phyloP scores from a whole-genome alignment of 1,140 invertebrate species.

The Zophobas atratus region DNA sequence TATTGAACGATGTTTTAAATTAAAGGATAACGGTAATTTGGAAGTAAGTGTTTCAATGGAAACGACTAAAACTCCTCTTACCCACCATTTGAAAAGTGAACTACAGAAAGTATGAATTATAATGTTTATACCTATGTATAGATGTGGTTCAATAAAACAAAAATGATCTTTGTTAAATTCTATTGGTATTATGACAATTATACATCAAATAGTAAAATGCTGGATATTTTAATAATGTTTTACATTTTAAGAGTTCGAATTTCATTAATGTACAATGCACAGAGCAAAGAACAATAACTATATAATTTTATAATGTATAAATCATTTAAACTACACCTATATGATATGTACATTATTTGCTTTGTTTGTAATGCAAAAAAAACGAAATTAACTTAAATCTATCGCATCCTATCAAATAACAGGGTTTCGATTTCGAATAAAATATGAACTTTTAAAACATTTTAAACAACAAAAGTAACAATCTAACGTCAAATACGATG shows the following conservation, averaged over 20 bases:
- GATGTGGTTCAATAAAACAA: not conserved
- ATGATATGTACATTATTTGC: not conserved
- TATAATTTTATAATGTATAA: not conserved
- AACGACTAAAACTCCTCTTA: not conserved
- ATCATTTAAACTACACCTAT: not conserved
- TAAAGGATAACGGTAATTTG: not conserved
- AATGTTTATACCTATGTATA: no score
- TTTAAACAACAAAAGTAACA: constrained; percentile 75
- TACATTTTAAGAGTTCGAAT: no score
- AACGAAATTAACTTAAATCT: constrained; percentile 61
- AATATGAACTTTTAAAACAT: constrained; percentile 68
- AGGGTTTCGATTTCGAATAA: constrained; percentile 57
- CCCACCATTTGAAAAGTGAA: not conserved
- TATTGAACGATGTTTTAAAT: not conserved
- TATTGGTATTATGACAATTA: no score
- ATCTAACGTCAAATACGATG: constrained; percentile 69
- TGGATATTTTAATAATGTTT: no score
- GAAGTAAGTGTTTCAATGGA: not conserved
- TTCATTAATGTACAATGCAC: no score
- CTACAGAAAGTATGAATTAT: constrained; percentile 57
- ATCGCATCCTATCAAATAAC: constrained; percentile 66
- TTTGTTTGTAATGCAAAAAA: not conserved
- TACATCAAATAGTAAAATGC: no score
- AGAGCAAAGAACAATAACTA: no score
- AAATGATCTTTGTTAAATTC: not conserved